Base-by-base conservation (phyloP, 1,140 invertebrate genomes). In the Drosophila dunni region DNA sequence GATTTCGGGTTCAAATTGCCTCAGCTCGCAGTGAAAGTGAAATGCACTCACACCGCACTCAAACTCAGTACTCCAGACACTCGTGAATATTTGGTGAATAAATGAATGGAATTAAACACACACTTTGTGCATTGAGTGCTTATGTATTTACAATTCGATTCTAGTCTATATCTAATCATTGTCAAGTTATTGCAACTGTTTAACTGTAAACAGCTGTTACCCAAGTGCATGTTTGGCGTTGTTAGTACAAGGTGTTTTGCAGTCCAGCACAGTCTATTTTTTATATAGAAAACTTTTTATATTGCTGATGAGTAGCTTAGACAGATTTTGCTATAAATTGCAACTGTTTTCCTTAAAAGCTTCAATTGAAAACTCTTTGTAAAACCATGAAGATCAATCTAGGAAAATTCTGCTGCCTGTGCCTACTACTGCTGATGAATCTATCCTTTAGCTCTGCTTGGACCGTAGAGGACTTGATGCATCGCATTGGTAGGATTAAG, bases 1-100 rank as follows among this genome's bases (percentile, higher is more conserved):
- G 29, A 36, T 50, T 44, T 36, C 40, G n/a, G 42, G 36, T 42
- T 38, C 53, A 10, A 53, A 44, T 51, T 61, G 40, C 40, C 34
- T 4, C 34, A 11, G 24, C 29, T 60, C 44, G 34, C 15, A 78
- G 71, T 64, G 75, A 78, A 78, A 78, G 75, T 60, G 73, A 66
- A 75, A 54, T 53, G 10, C 36, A 63, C 34, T 36, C 29, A 17
- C 13, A 36, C 20, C 1, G 36, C 50, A 53, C 51, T 46, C 24
- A 24, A 11, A 54, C 46, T 50, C 33, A 53, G 1, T 42, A 54
- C 44, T 46, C 10, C 15, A 36, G 13, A 53, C 50, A 53, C 50
- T 53, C 29, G 11, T 53, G 50, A 53, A 53, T 53, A 53, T n/a
- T 34, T 3, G 11, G 29, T n/a, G 29, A 33, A 64, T 53, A 33